Percentiles rank a stretch among this genome's conserved stretches.
phyloP scores from a whole-genome alignment of 2,888 invertebrate species.

The Deilephila elpenor region DNA sequence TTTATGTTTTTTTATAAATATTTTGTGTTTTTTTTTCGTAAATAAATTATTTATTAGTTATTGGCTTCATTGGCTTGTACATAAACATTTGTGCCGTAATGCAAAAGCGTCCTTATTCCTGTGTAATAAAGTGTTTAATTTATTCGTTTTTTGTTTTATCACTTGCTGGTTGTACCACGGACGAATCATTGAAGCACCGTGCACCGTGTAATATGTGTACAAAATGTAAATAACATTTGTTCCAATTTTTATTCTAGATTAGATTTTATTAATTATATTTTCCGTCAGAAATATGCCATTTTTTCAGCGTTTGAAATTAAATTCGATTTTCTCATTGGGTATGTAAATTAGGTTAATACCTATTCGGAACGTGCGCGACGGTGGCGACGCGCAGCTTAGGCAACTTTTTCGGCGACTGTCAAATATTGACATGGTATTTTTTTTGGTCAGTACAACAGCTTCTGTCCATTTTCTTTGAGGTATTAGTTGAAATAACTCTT shows the following conservation, averaged over 20 bases:
- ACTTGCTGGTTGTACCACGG: slow-evolving; percentile 1
- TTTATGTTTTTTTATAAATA: slow-evolving; percentile 48
- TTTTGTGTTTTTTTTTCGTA: slow-evolving; percentile 50
- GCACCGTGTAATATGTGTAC: background rate
- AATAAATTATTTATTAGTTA: slow-evolving; percentile 65
- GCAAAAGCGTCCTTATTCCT: slow-evolving; percentile 52
- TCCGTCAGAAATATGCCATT: background rate
- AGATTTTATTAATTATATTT: background rate
- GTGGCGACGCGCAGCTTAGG: too few species aligned
- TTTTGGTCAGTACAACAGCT: too few species aligned
- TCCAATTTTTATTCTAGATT: background rate
- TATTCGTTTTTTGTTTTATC: slow-evolving; percentile 39
- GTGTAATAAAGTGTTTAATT: slow-evolving; percentile 58
- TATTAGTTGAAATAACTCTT: too few species aligned
- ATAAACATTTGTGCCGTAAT: slow-evolving; percentile 60
- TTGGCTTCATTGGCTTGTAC: slow-evolving; percentile 68
- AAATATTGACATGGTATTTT: too few species aligned
- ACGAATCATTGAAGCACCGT: background rate
- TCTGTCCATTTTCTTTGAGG: too few species aligned
- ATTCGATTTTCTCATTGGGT: background rate
- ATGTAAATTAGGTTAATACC: background rate
- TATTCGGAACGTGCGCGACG: too few species aligned
- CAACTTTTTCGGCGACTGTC: too few species aligned
- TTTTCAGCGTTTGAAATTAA: background rate
- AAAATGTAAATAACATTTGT: slow-evolving; percentile 10